These are phyloP conservation scores for Pimephales promelas DNA, from an alignment of 2,113 vertebrate species.

Conservation along the genomic window DNA sequence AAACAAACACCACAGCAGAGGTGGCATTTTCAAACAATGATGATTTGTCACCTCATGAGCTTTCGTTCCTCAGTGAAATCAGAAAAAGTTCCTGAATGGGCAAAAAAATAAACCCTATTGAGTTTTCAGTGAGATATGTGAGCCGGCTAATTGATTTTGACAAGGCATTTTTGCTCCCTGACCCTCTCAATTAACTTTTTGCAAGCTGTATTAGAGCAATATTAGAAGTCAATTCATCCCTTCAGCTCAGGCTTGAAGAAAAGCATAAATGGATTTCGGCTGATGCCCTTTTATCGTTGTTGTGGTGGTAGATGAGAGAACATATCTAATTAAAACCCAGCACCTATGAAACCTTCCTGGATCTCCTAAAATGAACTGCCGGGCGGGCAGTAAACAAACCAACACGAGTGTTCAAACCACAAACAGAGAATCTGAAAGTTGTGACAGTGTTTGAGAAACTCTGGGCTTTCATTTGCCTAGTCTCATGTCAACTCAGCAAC, in stretches of 20 bases:
- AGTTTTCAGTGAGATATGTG: conserved; percentile 29
- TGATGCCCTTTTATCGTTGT: conserved; percentile 45
- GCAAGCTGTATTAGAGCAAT: conserved; percentile 37
- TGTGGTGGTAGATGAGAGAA: conserved; percentile 25
- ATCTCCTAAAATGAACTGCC: conserved; percentile 28
- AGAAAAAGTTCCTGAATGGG: conserved; percentile 18
- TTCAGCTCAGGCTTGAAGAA: conserved; percentile 28
- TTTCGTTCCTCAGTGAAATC: no score
- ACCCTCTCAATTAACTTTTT: conserved; percentile 50
- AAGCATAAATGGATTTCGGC: conserved; percentile 52
- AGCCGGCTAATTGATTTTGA: conserved; percentile 39
- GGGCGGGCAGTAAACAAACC: conserved; percentile 46
- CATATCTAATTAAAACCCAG: conserved; percentile 55
- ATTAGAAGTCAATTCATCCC: conserved; percentile 46
- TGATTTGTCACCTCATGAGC: background rate
- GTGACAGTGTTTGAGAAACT: conserved; percentile 6
- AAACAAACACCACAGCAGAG: conserved; percentile 18
- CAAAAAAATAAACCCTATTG: conserved; percentile 32
- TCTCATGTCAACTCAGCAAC: conserved; percentile 7
- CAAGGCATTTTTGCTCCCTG: conserved; percentile 40
- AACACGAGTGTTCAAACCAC: conserved; percentile 29
- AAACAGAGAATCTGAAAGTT: conserved; percentile 7
- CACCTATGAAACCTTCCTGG: conserved; percentile 29
- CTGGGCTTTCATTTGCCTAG: conserved; percentile 17
- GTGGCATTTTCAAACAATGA: conserved; percentile 18